These are phyloP conservation scores for Coendou prehensilis DNA, from an alignment of 2,797 vertebrate species.

Conservation along the genomic window DNA sequence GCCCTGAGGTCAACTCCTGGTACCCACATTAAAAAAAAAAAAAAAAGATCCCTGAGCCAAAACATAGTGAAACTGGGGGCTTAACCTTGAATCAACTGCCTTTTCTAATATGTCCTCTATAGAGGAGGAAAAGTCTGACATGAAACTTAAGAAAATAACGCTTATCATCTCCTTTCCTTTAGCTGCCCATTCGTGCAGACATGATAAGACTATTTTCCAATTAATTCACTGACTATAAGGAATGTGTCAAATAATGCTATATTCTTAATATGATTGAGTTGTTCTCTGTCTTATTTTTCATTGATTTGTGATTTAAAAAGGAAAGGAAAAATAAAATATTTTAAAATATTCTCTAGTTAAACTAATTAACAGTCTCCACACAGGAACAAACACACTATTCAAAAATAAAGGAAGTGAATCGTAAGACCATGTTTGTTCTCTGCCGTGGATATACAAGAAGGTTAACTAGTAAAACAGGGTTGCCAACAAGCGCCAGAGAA, in stretches of 20 bases:
- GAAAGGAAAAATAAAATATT: constrained; percentile 1
- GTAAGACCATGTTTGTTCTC: constrained; percentile 21
- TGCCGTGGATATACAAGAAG: not conserved
- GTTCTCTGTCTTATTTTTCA: constrained; percentile 41
- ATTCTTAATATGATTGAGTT: constrained; percentile 57
- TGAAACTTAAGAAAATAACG: not conserved
- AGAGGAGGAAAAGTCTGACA: not conserved
- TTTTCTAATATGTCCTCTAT: not conserved
- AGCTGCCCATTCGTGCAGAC: not conserved
- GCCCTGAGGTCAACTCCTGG: too few relatives aligned
- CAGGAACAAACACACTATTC: constrained; percentile 57
- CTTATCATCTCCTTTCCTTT: not conserved
- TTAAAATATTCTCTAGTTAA: constrained; percentile 18
- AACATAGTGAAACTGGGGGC: not conserved
- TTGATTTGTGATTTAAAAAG: not conserved
- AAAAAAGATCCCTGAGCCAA: not conserved
- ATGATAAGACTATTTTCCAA: not conserved
- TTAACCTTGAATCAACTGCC: not conserved
- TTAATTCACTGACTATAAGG: not conserved
- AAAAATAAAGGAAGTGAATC: constrained; percentile 71
- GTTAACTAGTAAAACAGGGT: constrained; percentile 71
- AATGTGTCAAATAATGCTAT: not conserved
- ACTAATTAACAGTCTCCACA: constrained; percentile 29
- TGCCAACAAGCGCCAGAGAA: constrained; percentile 61
- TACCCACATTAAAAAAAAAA: too few relatives aligned